Percentiles rank a stretch among this genome's conserved stretches.
phyloP scores from a whole-genome alignment of 2,888 invertebrate species.

The Pseudeuparius sepicola region DNA sequence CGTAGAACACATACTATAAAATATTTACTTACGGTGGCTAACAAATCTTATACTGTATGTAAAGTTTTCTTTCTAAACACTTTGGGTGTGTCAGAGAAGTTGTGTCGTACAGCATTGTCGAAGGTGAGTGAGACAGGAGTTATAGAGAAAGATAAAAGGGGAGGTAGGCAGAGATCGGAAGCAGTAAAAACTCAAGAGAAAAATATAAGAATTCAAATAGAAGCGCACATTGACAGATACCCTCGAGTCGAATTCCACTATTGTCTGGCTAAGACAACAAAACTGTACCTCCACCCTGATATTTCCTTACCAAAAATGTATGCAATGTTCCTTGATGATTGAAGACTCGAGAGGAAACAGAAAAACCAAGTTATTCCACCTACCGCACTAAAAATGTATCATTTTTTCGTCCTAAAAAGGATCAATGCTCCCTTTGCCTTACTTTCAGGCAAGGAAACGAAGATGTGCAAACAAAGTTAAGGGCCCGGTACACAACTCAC shows the following conservation, averaged over 20 bases:
- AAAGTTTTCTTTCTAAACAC: slow-evolving; percentile 16
- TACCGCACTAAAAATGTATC: slow-evolving; percentile 19
- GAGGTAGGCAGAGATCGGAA: slow-evolving; percentile 10
- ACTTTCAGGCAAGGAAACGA: slow-evolving; percentile 18
- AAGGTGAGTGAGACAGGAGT: slow-evolving; percentile 13
- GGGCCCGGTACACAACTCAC: slow-evolving; percentile 21
- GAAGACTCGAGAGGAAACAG: slow-evolving; percentile 5
- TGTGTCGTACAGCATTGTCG: slow-evolving; percentile 9
- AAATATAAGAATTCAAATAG: slow-evolving; percentile 5
- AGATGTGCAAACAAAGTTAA: slow-evolving; percentile 14
- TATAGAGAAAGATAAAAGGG: slow-evolving; percentile 10
- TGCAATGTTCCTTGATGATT: slow-evolving; percentile 10
- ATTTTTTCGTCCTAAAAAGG: slow-evolving; percentile 22
- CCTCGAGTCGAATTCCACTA: slow-evolving; percentile 15
- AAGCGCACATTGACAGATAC: slow-evolving; percentile 13
- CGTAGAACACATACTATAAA: slow-evolving; percentile 13
- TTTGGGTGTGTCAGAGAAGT: slow-evolving; percentile 14
- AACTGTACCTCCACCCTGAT: slow-evolving; percentile 13
- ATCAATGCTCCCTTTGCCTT: slow-evolving; percentile 20
- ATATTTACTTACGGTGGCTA: slow-evolving; percentile 11
- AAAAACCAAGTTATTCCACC: slow-evolving; percentile 15
- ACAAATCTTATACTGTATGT: slow-evolving; percentile 12
- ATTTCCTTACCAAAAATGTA: slow-evolving; percentile 17
- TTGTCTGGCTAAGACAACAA: slow-evolving; percentile 11
- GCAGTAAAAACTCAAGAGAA: slow-evolving; percentile 4